Conservation (phyloP, 2,888 invertebrate genomes). For the Macrosiphum euphorbiae region DNA sequence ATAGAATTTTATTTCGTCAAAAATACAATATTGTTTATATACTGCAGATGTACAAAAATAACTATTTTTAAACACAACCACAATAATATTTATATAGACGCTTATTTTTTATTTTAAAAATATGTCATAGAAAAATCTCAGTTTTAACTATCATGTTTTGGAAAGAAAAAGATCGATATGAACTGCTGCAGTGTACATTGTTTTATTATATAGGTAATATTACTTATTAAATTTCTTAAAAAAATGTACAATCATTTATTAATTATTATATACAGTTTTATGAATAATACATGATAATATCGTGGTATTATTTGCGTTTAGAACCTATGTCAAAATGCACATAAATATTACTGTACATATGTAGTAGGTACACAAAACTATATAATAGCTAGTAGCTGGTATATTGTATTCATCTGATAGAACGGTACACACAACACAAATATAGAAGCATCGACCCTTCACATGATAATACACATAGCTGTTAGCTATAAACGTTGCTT, state of each 20-base stretch:
- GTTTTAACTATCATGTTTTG: neutral
- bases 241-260: too few relatives aligned
- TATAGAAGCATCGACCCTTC: slow-evolving; percentile 14
- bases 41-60: neutral
- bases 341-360: neutral
- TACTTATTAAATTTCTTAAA: neutral
- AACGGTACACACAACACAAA: neutral
- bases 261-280: too few relatives aligned
- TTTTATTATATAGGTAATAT: too few relatives aligned
- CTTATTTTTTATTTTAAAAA: neutral
- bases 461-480: neutral
- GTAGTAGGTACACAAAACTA: neutral
- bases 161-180: neutral
- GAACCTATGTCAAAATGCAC: neutral
- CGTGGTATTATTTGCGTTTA: neutral
- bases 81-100: neutral
- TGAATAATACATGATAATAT: neutral
- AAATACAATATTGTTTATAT: neutral
- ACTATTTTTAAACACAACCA: neutral
- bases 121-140: neutral
- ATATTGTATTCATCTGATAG: neutral
- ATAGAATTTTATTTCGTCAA: neutral
- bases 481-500: neutral
- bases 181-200: neutral
- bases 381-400: neutral